Evolutionary conservation across 2,797 vertebrate species (phyloP), one percentile per base, ranked within the genome.

Genomic region (Benthosema pterotum): DNA sequence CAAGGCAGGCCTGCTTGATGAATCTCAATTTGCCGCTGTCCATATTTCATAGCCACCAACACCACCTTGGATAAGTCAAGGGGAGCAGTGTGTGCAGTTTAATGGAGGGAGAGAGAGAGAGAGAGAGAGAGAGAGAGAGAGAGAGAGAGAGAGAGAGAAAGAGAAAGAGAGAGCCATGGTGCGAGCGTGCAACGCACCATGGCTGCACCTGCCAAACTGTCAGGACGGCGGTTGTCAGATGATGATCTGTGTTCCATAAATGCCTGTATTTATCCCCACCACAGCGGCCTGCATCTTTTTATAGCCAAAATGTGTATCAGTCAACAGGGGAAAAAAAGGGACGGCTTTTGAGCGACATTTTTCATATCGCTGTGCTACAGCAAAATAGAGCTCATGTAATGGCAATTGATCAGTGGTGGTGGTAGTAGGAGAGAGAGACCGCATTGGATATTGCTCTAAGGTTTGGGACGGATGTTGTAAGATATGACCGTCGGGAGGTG

Each of bases 21-120:
- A 89, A 91, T 92, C 86, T 91, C 87, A 89, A 90, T 91, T 90
- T 89, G 82, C 79, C 55, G 78, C 80, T 75, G 85, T 88, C 85
- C 83, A 89, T 92, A 86, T 90, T 88, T 91, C 86, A 89, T 77
- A 67, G 86, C 82, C 72, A 63, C 67, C 79, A 70, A 15, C 13
- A 15, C 45, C 13, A 15, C 45, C 13, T 15, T 14, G 45, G 13
- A 47, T 47, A 47, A 47, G 13, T 14, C 15, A 15, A 15, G 15
- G 45, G 15, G 13, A 15, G 45, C 13, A 7, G 45, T 46, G 43
- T 45, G 45, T 14, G 15, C 45, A 15, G 13, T 14, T 13, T 4
- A 15, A 47, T 47, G 45, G 5, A 15, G 45, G 2, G 45, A 4
- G 45, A 5, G 45, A 14, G 45, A 14, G n/a, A 3, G 12, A 14